These are phyloP conservation scores for Metridium senile DNA, from an alignment of 92 coral and sea anemone genomes.

Conservation along the genomic window DNA sequence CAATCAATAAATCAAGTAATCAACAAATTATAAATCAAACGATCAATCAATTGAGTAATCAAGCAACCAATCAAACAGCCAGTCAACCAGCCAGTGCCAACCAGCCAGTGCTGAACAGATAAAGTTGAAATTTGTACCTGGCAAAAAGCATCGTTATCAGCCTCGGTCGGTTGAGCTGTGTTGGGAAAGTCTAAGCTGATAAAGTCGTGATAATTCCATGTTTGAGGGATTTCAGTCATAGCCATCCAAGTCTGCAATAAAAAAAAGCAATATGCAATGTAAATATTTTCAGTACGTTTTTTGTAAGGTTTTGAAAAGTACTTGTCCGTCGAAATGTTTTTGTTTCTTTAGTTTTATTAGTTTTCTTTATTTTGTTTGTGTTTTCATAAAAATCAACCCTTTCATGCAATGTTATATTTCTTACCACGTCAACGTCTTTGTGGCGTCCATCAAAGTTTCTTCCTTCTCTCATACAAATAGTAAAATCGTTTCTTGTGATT, in stretches of 20 bases:
- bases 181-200: conserved; percentile 17
- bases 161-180: conserved; percentile 10
- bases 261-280: background rate
- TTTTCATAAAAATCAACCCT: too few relatives aligned
- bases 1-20: too few relatives aligned
- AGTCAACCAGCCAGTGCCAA: too few relatives aligned
- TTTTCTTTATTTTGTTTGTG: background rate
- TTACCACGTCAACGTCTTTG: conserved; percentile 23
- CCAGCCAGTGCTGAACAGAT: too few relatives aligned
- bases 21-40: too few relatives aligned
- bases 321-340: too few relatives aligned
- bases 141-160: conserved; percentile 23
- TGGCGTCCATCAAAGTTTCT: conserved; percentile 23
- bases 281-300: background rate
- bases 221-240: conserved; percentile 11
- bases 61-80: too few relatives aligned
- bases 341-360: background rate
- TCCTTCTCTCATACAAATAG: conserved; percentile 11
- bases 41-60: too few relatives aligned
- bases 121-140: too few relatives aligned
- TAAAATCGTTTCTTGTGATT: conserved; percentile 13
- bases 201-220: conserved; percentile 18
- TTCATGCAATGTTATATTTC: too few relatives aligned
- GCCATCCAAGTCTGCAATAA: conserved; percentile 24
- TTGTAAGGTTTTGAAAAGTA: too few relatives aligned